These are phyloP conservation scores for Boloria selene DNA, from an alignment of 2,888 invertebrate species.

Conservation along the genomic window DNA sequence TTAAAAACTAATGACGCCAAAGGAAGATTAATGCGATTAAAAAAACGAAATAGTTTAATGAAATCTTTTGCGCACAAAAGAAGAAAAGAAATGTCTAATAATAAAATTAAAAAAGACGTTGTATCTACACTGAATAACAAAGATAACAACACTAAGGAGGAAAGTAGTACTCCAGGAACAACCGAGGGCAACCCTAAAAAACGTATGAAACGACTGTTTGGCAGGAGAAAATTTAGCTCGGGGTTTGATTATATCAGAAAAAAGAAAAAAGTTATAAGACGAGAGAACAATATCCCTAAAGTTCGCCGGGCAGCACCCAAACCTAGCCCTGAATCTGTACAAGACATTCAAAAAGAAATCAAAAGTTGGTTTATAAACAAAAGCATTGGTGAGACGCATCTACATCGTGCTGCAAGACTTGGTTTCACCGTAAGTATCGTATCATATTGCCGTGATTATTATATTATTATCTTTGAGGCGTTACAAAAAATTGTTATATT, in stretches of 20 bases:
- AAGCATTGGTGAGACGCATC: slow-evolving; percentile 95
- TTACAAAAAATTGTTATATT: slow-evolving; percentile 17
- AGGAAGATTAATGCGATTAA: slow-evolving; percentile 70
- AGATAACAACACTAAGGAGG: slow-evolving; percentile 65
- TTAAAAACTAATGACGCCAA: slow-evolving; percentile 75
- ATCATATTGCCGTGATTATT: neutral
- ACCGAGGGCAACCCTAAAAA: slow-evolving; percentile 72
- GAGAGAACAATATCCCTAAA: slow-evolving; percentile 77
- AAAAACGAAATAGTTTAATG: slow-evolving; percentile 75
- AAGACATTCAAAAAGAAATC: slow-evolving; percentile 92
- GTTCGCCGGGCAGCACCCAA: slow-evolving; percentile 73
- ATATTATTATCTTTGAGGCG: neutral
- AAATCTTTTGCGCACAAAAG: slow-evolving; percentile 70
- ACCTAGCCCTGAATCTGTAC: slow-evolving; percentile 85
- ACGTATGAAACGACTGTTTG: slow-evolving; percentile 84
- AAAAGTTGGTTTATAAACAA: slow-evolving; percentile 96
- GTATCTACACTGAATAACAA: slow-evolving; percentile 65
- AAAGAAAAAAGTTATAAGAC: slow-evolving; percentile 88
- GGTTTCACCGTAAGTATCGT: slow-evolving; percentile 89
- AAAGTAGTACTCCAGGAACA: slow-evolving; percentile 53
- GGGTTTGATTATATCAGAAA: slow-evolving; percentile 95
- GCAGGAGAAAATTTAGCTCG: slow-evolving; percentile 89
- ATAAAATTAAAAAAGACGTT: slow-evolving; percentile 65
- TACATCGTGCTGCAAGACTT: slow-evolving; percentile 94
- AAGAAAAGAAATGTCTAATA: slow-evolving; percentile 63